These are phyloP conservation scores for Chelon labrosus DNA, from an alignment of 2,797 vertebrate species.

Conservation along the genomic window DNA sequence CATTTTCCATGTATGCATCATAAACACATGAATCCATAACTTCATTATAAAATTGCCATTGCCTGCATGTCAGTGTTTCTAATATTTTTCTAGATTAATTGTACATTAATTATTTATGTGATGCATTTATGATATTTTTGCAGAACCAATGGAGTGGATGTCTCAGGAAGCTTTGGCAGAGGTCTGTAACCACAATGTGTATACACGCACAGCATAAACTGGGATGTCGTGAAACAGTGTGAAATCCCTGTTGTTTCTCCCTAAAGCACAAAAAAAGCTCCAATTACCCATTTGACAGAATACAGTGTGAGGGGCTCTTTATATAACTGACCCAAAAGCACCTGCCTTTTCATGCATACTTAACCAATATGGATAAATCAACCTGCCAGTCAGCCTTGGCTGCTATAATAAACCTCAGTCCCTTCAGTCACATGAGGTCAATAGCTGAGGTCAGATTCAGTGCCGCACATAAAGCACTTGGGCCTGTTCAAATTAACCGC, in stretches of 20 bases:
- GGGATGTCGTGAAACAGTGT: no score
- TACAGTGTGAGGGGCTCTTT: slow-evolving; percentile 16
- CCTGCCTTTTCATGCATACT: slow-evolving; percentile 29
- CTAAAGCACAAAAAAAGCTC: not conserved
- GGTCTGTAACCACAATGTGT: no score
- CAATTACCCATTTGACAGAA: slow-evolving; percentile 1
- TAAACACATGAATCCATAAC: no score
- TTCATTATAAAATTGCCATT: no score
- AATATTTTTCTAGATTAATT: no score
- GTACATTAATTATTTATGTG: no score
- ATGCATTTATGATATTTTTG: no score
- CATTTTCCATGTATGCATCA: no score
- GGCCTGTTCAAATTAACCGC: slow-evolving; percentile 25
- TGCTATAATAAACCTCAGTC: slow-evolving; percentile 24
- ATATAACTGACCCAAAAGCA: slow-evolving; percentile 11
- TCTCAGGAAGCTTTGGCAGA: no score
- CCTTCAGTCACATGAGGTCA: slow-evolving; percentile 31
- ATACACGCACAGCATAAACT: no score
- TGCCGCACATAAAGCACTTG: slow-evolving; percentile 5
- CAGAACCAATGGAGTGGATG: no score
- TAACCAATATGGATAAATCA: slow-evolving; percentile 44
- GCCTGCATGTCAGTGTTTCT: no score
- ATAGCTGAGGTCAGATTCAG: slow-evolving; percentile 25
- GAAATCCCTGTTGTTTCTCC: not conserved
- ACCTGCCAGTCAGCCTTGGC: slow-evolving; percentile 23